Conservation (phyloP, 2,888 invertebrate genomes). For the Callimorpha dominula region DNA sequence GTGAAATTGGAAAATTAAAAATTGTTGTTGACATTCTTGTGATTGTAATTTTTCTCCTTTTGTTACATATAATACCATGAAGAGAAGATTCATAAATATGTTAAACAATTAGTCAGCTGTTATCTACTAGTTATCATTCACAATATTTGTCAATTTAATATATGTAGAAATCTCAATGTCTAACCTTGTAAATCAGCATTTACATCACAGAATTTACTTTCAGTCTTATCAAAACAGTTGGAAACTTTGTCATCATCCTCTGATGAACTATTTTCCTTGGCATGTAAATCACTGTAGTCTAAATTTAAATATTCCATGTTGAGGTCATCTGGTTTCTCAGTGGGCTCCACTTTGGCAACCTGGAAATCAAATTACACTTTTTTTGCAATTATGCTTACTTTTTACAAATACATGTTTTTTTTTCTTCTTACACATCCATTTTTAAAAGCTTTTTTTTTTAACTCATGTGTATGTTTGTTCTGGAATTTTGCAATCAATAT, state of each 20-base stretch:
- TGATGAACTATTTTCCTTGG: slow-evolving; percentile 41
- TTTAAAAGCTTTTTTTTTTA: no score
- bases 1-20: background rate
- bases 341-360: slow-evolving; percentile 39
- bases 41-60: background rate
- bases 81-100: no score
- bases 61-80: no score
- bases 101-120: no score
- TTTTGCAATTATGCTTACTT: no score
- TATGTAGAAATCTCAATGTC: background rate
- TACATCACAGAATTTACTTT: slow-evolving; percentile 47
- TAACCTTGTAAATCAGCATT: slow-evolving; percentile 48
- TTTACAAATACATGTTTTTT: background rate
- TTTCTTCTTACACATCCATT: no score
- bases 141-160: background rate
- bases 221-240: slow-evolving; percentile 33
- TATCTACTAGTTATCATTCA: no score
- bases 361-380: slow-evolving; percentile 7
- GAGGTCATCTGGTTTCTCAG: slow-evolving; percentile 33
- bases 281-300: slow-evolving; percentile 38
- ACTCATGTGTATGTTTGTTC: no score
- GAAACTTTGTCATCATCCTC: slow-evolving; percentile 31
- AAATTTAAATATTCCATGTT: slow-evolving; percentile 36
- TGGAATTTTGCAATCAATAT: no score
- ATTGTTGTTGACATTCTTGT: background rate